Conservation (phyloP, 2,888 invertebrate genomes). For the Myathropa florea region DNA sequence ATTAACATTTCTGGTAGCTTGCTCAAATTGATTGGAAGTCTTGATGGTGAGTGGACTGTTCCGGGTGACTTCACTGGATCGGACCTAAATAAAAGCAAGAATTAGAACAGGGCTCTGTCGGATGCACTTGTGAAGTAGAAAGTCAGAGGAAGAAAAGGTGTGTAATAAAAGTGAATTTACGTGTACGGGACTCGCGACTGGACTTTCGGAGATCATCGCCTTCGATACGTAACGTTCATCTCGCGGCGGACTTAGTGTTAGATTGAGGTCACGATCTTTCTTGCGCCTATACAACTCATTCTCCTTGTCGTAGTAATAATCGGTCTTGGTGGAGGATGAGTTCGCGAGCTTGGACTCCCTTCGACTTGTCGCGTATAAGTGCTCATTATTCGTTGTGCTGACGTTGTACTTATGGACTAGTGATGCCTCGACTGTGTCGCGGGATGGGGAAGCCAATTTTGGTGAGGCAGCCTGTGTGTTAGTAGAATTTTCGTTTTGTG, state of each 20-base stretch:
- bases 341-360: slow-evolving; percentile 77
- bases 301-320: slow-evolving; percentile 80
- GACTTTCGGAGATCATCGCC: slow-evolving; percentile 72
- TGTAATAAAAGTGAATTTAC: slow-evolving; percentile 75
- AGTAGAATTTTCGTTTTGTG: slow-evolving; percentile 67
- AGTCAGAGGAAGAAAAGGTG: slow-evolving; percentile 31
- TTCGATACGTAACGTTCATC: slow-evolving; percentile 76
- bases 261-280: slow-evolving; percentile 75
- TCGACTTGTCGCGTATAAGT: slow-evolving; percentile 76
- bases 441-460: slow-evolving; percentile 70
- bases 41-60: slow-evolving; percentile 80
- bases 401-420: slow-evolving; percentile 58
- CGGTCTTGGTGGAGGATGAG: slow-evolving; percentile 76
- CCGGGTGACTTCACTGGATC: slow-evolving; percentile 78
- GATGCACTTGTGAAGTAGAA: background rate
- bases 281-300: slow-evolving; percentile 78
- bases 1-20: slow-evolving; percentile 76
- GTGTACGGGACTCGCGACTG: slow-evolving; percentile 80
- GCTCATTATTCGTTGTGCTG: slow-evolving; percentile 77
- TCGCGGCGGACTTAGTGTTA: slow-evolving; percentile 77
- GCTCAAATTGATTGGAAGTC: slow-evolving; percentile 79
- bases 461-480: slow-evolving; percentile 70
- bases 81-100: slow-evolving; percentile 74
- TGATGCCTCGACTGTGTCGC: slow-evolving; percentile 62
- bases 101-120: background rate